Evolutionary conservation across 1,140 invertebrate genomes (phyloP), one percentile per base, ranked within the genome.

Genomic region (Drosophila nannoptera): DNA sequence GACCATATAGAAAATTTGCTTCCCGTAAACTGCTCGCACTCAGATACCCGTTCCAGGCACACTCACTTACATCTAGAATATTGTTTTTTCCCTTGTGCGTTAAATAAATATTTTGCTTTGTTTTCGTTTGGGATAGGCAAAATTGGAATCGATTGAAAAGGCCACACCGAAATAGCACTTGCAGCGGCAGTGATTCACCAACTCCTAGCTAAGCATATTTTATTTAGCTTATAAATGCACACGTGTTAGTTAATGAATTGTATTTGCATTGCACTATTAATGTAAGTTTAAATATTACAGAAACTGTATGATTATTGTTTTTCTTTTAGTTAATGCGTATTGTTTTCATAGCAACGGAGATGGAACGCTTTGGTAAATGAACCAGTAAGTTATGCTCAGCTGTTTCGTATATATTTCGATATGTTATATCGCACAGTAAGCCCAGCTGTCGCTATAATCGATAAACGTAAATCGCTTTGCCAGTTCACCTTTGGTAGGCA

Each of bases 181-280:
- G 60, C 43, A 55, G 36, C 43, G 75, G 71, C 76, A 75, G 76
- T 78, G 66, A 59, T 42, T 62, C 38, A 45, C 35, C 35, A 43
- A 38, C 14, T 58, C 42, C 32, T 71, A 38, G 36, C 59, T 69
- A 49, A 63, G 43, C 66, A 64, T 63, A 46, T 40, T 33, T 32
- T 46, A 7, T 6, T 22, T 40, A 6, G 8, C 50, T 48, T 31
- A 40, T 7, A n/a, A 32, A n/a, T 12, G 43, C 12, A 55, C 42
- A 32, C 22, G 42, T 16, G 8, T 42, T 16, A 6, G 7, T 52
- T n/a, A 4, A 4, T 14, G 8, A 16, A n/a, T 40, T 42, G 7
- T 12, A 40, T n/a, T 46, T 11, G 55, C 45, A 35, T 14, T 14
- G 5, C 9, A 33, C 56, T 14, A 29, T 12, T 40, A 40, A 49